Conservation (phyloP, 2,113 vertebrate genomes). For the Lepus timidus region DNA sequence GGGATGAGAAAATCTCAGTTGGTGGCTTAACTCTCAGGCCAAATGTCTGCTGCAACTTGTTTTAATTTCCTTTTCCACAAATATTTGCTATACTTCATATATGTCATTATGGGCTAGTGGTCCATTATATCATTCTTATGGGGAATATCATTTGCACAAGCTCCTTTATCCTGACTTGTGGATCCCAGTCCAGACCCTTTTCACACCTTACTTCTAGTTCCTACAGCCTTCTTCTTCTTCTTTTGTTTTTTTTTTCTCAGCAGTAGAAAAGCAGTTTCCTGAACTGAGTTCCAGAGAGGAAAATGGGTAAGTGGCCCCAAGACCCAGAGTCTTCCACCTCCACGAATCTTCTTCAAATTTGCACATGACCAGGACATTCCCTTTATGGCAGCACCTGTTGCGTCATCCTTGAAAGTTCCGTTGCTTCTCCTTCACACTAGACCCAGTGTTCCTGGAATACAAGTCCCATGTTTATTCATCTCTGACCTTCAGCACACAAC, state of each 20-base stretch:
- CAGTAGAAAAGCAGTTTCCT: background rate
- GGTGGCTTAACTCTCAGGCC: too few species aligned
- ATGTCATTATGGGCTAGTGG: background rate
- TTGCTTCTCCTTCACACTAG: background rate
- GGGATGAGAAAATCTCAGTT: too few species aligned
- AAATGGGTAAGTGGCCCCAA: rapidly evolving
- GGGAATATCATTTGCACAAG: background rate
- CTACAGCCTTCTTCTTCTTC: background rate
- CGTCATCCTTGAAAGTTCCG: background rate
- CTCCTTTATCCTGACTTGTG: background rate
- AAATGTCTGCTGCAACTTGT: too few species aligned
- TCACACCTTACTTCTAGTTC: background rate
- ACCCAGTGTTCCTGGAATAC: background rate
- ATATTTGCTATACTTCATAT: too few species aligned
- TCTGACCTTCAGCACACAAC: background rate
- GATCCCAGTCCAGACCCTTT: background rate
- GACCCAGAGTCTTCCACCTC: background rate
- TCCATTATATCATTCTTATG: background rate
- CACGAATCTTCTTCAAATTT: background rate
- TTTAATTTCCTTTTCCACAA: too few species aligned
- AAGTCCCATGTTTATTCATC: background rate
- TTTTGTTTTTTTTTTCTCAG: background rate
- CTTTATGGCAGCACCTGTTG: background rate
- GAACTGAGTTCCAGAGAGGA: background rate
- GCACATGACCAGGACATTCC: background rate